These are phyloP conservation scores for Heteropelma amictum DNA, from an alignment of 2,888 invertebrate species.

Conservation along the genomic window DNA sequence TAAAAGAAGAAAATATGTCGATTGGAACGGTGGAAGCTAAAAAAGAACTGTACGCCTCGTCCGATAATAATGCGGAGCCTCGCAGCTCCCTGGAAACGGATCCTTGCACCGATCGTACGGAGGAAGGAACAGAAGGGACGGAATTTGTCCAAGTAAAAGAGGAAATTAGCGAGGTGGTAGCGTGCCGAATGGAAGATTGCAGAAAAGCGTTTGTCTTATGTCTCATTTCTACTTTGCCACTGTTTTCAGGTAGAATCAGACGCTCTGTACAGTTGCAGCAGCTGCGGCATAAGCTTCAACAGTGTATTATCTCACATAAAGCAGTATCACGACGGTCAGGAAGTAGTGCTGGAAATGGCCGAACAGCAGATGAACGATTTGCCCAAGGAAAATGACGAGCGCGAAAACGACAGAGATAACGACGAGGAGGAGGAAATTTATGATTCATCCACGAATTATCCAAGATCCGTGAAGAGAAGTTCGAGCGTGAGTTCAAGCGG, in stretches of 20 bases:
- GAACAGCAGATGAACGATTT: slow-evolving; percentile 68
- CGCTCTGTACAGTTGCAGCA: slow-evolving; percentile 83
- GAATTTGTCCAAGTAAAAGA: slow-evolving; percentile 68
- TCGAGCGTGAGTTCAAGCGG: not conserved
- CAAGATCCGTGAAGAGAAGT: slow-evolving; percentile 34
- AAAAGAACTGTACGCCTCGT: slow-evolving; percentile 63
- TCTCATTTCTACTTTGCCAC: not conserved
- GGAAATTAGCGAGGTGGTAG: slow-evolving; percentile 67
- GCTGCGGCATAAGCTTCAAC: slow-evolving; percentile 83
- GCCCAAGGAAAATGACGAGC: no score
- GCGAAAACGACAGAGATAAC: no score
- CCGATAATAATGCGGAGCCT: slow-evolving; percentile 42
- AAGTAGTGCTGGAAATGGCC: slow-evolving; percentile 83
- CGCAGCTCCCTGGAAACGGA: slow-evolving; percentile 64
- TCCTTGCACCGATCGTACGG: slow-evolving; percentile 62
- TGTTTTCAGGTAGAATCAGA: slow-evolving; percentile 65
- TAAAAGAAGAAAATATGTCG: slow-evolving; percentile 58
- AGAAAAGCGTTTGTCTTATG: not conserved
- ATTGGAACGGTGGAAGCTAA: slow-evolving; percentile 65
- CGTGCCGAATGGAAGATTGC: slow-evolving; percentile 34
- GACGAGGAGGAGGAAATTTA: not conserved
- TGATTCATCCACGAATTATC: not conserved
- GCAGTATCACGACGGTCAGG: slow-evolving; percentile 83
- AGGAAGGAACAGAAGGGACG: slow-evolving; percentile 65
- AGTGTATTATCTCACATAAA: slow-evolving; percentile 84